Percentiles rank a stretch among this genome's conserved stretches.
phyloP scores from a whole-genome alignment of 2,113 vertebrate genomes.

The Nanorana parkeri region DNA sequence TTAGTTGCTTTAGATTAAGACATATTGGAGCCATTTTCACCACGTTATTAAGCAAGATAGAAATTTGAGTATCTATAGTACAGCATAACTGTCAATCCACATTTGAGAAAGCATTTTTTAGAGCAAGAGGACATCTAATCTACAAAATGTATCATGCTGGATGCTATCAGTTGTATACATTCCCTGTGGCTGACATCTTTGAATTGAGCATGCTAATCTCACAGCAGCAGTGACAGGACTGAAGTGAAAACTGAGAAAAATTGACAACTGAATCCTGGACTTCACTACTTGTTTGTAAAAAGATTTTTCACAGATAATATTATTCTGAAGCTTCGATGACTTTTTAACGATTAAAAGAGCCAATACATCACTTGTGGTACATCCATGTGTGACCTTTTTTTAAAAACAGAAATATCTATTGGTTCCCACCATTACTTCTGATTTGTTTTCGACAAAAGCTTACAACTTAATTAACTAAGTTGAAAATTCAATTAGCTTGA shows the following conservation, averaged over 20 bases:
- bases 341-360: background rate
- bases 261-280: background rate
- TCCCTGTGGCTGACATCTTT: background rate
- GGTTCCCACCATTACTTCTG: background rate
- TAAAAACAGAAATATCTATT: background rate
- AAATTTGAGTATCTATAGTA: too few species aligned
- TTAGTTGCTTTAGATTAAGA: too few species aligned
- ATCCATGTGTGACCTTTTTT: background rate
- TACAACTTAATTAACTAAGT: constrained; percentile 34
- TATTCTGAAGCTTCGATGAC: background rate
- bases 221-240: background rate
- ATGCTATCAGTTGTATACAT: background rate
- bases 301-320: background rate
- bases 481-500: constrained; percentile 31
- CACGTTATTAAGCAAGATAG: too few species aligned
- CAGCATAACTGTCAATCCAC: too few species aligned
- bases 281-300: background rate
- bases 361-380: too few species aligned
- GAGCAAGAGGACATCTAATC: background rate
- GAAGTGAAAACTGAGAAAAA: background rate
- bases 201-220: background rate
- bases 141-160: background rate
- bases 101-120: too few species aligned
- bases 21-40: too few species aligned
- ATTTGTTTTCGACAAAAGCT: constrained; percentile 31